phyloP scores from a whole-genome alignment of 37 sponge, comb jelly and placozoan genomes.

The Amphimedon queenslandica region DNA sequence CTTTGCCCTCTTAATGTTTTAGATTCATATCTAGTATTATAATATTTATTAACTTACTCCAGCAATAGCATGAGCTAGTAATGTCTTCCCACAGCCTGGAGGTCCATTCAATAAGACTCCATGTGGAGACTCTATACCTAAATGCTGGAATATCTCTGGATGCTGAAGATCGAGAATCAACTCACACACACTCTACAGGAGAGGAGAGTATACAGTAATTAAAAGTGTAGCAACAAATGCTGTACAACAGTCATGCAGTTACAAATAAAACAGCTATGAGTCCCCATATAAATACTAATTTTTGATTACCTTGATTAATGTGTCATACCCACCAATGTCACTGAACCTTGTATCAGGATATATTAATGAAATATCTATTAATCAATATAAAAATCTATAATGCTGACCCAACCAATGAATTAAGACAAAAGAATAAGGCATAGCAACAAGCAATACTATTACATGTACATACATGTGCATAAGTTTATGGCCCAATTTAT shows the following conservation, averaged over 20 bases:
- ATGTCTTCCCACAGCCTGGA: conserved; percentile 98
- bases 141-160: conserved; percentile 78
- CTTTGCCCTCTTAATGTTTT: no score
- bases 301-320: conserved; percentile 11
- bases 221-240: neutral
- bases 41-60: conserved; percentile 50
- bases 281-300: neutral
- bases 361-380: conserved; percentile 47
- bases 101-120: conserved; percentile 96
- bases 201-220: neutral
- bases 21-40: no score
- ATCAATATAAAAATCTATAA: no score
- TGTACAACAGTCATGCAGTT: neutral
- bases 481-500: no score
- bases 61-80: conserved; percentile 94
- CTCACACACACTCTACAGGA: conserved; percentile 58
- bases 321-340: conserved; percentile 65
- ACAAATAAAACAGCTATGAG: neutral
- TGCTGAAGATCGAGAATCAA: conserved; percentile 80
- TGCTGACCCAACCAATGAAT: no score
- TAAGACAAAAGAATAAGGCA: no score
- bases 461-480: no score
- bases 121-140: conserved; percentile 75
- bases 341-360: conserved; percentile 41
- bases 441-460: no score